Base-by-base conservation (phyloP, 64 coral and sea anemone genomes). In the Montipora cactus region DNA sequence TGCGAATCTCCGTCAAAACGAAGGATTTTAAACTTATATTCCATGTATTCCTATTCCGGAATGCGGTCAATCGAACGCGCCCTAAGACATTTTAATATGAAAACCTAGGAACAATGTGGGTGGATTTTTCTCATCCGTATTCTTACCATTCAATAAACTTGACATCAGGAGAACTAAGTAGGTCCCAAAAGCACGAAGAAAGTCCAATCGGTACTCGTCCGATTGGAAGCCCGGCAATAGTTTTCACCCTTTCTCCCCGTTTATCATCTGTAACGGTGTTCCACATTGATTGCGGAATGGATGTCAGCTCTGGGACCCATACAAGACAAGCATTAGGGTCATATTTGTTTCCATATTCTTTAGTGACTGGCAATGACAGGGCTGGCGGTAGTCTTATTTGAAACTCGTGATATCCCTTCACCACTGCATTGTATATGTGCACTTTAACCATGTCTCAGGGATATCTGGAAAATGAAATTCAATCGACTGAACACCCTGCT, bases 341-440 rank as follows among this genome's bases (percentile, higher is more conserved):
- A 55, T 55, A 0, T 55, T 55, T 55, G 52, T 55, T 55, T 9
- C 52, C 52, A 79, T 79, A 79, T 50, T 93, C 71, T 55, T 87
- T 93, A 21, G 91, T 67, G 7, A 93, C 73, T 20, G 80, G 68
- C 8, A 86, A 62, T 6, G 44, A 22, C 48, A 93, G 47, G 7
- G 70, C 16, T 25, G 25, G 28, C 7, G 83, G 75, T 10, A 73
- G 82, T 66, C 75, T 75, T 18, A 93, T 85, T 49, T 93, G 12
- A 77, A 93, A 93, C 13, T 67, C 91, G 3, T 93, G 91, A 67
- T 93, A 87, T 25, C 73, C 90, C 44, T 92, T 92, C 13, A 92
- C 72, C 12, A 83, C 90, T 53, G 90, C 80, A 55, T 92, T 92
- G 69, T 23, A 72, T 72, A 72, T 23, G 69, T 20, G 19, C 21